Evolutionary conservation across 2,888 invertebrate species (phyloP).

Genomic region (Epirrita christyi): DNA sequence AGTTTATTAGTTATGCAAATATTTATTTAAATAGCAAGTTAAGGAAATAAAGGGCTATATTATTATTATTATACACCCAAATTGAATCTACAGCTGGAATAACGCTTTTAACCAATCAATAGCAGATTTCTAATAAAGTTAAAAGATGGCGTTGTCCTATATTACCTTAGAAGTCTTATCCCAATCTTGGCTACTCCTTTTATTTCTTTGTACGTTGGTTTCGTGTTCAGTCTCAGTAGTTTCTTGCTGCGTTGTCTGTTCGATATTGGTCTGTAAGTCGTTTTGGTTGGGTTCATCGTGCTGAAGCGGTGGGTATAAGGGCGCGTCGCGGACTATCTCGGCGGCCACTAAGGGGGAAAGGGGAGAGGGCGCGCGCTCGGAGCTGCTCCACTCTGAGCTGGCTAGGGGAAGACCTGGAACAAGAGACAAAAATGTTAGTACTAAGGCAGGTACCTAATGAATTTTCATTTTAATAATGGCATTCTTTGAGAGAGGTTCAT

Average conservation of each 20-base stretch:
- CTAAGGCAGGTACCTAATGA: too few relatives aligned
- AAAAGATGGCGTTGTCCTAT: not conserved
- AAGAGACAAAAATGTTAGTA: constrained; percentile 24
- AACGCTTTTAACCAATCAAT: not conserved
- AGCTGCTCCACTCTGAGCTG: constrained; percentile 59
- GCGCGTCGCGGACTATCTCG: constrained; percentile 66
- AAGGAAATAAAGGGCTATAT: too few relatives aligned
- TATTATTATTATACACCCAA: too few relatives aligned
- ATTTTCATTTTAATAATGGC: too few relatives aligned
- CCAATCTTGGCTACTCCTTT: constrained; percentile 67
- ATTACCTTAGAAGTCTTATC: constrained; percentile 62
- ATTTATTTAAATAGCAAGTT: too few relatives aligned
- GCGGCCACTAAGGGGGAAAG: constrained; percentile 55
- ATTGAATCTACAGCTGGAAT: too few relatives aligned
- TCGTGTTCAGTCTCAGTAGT: constrained; percentile 51
- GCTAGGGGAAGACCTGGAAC: constrained; percentile 58
- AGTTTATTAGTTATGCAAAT: too few relatives aligned
- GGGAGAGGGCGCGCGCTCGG: constrained; percentile 53
- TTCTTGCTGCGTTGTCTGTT: constrained; percentile 51
- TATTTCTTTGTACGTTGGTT: constrained; percentile 57
- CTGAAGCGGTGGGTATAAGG: constrained; percentile 52
- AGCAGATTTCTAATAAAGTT: not conserved
- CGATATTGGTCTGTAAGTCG: constrained; percentile 58
- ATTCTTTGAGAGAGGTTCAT: too few relatives aligned
- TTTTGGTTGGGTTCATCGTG: constrained; percentile 45